phyloP scores from a whole-genome alignment of 2,888 invertebrate species.

The Miltochrista miniata region DNA sequence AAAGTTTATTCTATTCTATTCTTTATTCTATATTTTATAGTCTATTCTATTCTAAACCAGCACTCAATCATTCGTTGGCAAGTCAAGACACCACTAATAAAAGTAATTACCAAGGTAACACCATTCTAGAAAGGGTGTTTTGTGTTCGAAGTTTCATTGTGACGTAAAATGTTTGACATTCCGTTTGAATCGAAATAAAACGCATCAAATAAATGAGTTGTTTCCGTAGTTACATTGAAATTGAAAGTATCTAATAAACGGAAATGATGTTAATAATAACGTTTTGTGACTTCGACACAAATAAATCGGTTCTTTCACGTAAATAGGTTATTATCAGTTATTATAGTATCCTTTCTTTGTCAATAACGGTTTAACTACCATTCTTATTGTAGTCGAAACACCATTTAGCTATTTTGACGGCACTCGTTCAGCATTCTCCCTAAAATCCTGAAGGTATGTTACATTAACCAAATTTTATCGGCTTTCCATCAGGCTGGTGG shows the following conservation, averaged over 20 bases:
- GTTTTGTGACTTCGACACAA: background rate
- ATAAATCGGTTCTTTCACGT: background rate
- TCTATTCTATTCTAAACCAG: too few relatives aligned
- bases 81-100: constrained; percentile 6
- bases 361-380: too few relatives aligned
- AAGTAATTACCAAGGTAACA: background rate
- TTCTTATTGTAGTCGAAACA: too few relatives aligned
- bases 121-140: background rate
- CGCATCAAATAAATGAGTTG: background rate
- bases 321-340: background rate
- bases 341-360: too few relatives aligned
- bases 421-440: too few relatives aligned
- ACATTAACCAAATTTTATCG: too few relatives aligned
- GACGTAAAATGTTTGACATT: background rate
- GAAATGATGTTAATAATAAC: background rate
- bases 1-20: too few relatives aligned
- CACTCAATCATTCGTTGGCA: background rate
- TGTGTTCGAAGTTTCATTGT: background rate
- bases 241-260: background rate
- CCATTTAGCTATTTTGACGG: too few relatives aligned
- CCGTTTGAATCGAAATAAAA: background rate
- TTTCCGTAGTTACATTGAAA: background rate
- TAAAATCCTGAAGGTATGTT: too few relatives aligned
- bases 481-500: too few relatives aligned
- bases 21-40: too few relatives aligned